These are phyloP conservation scores for Leptobrachium ailaonicum DNA, from an alignment of 2,113 vertebrate species.

Conservation along the genomic window DNA sequence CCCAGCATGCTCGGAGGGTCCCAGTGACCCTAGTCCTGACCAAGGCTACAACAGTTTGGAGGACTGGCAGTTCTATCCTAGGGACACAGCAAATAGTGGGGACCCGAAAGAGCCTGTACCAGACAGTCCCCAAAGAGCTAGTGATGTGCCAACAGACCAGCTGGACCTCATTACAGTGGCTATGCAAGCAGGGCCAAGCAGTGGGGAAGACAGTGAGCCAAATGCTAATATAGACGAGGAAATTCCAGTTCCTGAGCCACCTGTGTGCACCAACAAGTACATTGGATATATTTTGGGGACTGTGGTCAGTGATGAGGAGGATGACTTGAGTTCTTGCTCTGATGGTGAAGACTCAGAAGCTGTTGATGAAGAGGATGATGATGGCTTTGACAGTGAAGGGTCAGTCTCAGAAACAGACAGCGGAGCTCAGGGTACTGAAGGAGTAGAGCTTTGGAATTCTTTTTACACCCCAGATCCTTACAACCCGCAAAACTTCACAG, in stretches of 20 bases:
- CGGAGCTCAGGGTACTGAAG: conserved; percentile 61
- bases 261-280: conserved; percentile 78
- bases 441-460: conserved; percentile 76
- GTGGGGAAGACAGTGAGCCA: not conserved
- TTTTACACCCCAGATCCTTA: conserved; percentile 83
- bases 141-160: not conserved
- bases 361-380: conserved; percentile 56
- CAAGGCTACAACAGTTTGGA: conserved; percentile 89
- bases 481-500: conserved; percentile 84
- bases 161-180: not conserved
- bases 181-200: not conserved
- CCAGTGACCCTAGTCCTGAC: conserved; percentile 65
- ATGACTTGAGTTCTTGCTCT: conserved; percentile 60
- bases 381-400: conserved; percentile 85
- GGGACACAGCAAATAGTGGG: not conserved
- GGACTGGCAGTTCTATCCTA: conserved; percentile 69
- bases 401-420: conserved; percentile 68
- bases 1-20: not conserved
- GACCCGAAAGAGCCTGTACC: not conserved
- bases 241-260: not conserved
- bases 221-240: conserved; percentile 44
- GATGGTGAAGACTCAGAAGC: conserved; percentile 65
- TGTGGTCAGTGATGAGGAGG: conserved; percentile 67
- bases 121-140: not conserved
- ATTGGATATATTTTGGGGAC: conserved; percentile 94